Evolutionary conservation across 2,888 invertebrate genomes (phyloP).

Genomic region (Lumbricus terrestris): DNA sequence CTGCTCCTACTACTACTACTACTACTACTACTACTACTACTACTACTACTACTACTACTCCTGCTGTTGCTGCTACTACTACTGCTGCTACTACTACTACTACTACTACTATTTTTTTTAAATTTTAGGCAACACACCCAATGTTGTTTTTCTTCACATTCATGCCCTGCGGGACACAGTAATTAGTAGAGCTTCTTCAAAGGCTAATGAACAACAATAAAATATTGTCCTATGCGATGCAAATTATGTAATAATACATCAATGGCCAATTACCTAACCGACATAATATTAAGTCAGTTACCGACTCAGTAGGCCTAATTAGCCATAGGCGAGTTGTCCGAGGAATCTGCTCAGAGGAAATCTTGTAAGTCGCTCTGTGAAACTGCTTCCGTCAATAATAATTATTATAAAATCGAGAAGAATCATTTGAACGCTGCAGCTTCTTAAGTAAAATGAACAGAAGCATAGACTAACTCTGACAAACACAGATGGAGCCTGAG

Average conservation of each 20-base stretch:
- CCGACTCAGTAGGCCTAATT: too few species aligned
- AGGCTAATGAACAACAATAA: too few species aligned
- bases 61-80: too few species aligned
- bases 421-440: not conserved
- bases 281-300: not conserved
- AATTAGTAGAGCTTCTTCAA: too few species aligned
- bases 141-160: too few species aligned
- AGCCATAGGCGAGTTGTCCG: not conserved
- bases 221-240: not conserved
- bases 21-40: too few species aligned
- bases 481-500: not conserved
- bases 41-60: too few species aligned
- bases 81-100: too few species aligned
- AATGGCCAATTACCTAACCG: not conserved
- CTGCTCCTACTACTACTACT: too few species aligned
- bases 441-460: not conserved
- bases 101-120: too few species aligned
- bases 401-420: not conserved
- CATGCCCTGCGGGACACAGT: too few species aligned
- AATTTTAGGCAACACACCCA: too few species aligned
- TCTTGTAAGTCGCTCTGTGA: not conserved
- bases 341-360: not conserved
- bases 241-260: not conserved
- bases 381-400: not conserved
- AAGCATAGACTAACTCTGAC: not conserved